These are phyloP conservation scores for Vidua chalybeata DNA, from an alignment of 2,113 vertebrate genomes.

Conservation along the genomic window DNA sequence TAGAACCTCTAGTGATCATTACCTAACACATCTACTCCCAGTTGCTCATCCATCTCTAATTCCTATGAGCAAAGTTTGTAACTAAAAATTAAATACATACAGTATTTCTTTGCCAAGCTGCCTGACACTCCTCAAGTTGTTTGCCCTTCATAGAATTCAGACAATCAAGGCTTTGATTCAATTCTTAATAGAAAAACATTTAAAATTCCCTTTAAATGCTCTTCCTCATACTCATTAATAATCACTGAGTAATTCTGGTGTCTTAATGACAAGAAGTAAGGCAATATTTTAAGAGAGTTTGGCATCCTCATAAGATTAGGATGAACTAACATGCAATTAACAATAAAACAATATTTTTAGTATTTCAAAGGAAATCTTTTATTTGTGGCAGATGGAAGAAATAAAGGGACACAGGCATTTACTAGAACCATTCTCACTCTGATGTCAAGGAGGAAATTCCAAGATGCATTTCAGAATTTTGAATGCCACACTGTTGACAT, in stretches of 20 bases:
- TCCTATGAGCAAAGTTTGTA: not conserved
- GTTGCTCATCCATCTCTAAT: not conserved
- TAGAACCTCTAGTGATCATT: not conserved
- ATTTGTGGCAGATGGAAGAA: not conserved
- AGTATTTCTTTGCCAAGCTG: not conserved
- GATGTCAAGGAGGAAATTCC: not conserved
- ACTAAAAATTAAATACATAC: not conserved
- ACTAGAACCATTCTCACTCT: not conserved
- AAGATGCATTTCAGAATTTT: not conserved
- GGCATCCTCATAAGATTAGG: not conserved
- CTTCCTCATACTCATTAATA: not conserved
- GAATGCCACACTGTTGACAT: not conserved
- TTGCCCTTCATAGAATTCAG: not conserved
- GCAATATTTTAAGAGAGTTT: not conserved
- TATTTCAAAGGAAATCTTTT: not conserved
- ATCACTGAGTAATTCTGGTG: not conserved
- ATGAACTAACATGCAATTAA: not conserved
- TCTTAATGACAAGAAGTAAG: not conserved
- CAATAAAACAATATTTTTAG: not conserved
- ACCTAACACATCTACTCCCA: not conserved
- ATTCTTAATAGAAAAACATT: slow-evolving; percentile 35
- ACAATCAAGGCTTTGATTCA: not conserved
- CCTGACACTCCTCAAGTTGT: not conserved
- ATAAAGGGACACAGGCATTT: not conserved
- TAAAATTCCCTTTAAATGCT: slow-evolving; percentile 18